phyloP scores from a whole-genome alignment of 2,113 vertebrate genomes.

The Sclerurus mexicanus region DNA sequence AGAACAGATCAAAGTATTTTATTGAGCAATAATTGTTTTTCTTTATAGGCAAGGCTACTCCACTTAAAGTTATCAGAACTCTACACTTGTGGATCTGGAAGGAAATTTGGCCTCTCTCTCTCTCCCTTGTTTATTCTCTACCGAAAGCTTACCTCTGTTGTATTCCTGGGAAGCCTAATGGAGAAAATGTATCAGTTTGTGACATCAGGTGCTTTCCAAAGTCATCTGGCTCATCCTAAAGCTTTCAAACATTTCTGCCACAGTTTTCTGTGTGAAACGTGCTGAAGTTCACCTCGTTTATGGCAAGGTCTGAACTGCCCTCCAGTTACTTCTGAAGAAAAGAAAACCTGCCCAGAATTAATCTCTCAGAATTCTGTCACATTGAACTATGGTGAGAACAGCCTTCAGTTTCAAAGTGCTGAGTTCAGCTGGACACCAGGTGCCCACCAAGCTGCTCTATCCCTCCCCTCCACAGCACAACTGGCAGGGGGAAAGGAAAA shows the following conservation, averaged over 20 bases:
- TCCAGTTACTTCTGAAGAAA: neutral
- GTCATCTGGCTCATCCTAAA: neutral
- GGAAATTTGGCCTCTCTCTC: neutral
- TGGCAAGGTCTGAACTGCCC: neutral
- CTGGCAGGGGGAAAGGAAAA: neutral
- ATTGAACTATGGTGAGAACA: neutral
- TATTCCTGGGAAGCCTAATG: neutral
- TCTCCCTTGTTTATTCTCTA: neutral
- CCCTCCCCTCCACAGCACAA: neutral
- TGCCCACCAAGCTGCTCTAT: neutral
- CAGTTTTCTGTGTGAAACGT: neutral
- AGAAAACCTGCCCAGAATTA: neutral
- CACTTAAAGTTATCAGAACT: neutral
- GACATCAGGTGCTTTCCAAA: neutral
- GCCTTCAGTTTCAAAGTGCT: neutral
- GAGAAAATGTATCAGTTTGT: neutral
- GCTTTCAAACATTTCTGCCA: neutral
- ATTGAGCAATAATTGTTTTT: neutral
- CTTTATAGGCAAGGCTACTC: neutral
- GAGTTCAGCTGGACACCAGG: neutral
- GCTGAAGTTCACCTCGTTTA: neutral
- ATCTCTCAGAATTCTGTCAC: neutral
- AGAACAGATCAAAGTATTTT: neutral
- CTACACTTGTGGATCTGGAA: neutral
- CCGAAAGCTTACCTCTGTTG: neutral